These are phyloP conservation scores for Hylaeus anthracinus DNA, from an alignment of 1,140 invertebrate genomes.

Conservation along the genomic window DNA sequence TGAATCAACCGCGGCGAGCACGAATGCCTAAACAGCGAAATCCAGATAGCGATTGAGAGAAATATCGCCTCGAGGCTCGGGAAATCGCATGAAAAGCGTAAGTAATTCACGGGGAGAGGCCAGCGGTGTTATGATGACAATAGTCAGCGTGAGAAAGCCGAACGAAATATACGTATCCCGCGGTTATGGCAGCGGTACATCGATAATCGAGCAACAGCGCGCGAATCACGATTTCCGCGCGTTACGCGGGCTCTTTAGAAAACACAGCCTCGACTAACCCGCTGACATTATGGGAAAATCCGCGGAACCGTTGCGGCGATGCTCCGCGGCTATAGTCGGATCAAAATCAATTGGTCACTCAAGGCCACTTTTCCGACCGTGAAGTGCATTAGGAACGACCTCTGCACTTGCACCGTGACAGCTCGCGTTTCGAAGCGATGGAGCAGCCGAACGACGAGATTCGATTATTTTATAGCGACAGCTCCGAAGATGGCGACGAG, in stretches of 20 bases:
- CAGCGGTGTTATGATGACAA: conserved; percentile 18
- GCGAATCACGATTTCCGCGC: conserved; percentile 46
- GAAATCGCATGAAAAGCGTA: conserved; percentile 14
- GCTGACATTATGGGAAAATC: conserved; percentile 58
- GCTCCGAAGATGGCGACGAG: no score
- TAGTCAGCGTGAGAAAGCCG: conserved; percentile 24
- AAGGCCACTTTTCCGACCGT: not conserved
- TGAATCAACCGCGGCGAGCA: not conserved
- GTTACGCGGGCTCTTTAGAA: conserved; percentile 11
- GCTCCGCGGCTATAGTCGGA: not conserved
- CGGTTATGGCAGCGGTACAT: conserved; percentile 2
- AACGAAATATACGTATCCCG: not conserved
- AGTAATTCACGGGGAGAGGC: not conserved
- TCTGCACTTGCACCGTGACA: no score
- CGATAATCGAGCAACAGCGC: conserved; percentile 15
- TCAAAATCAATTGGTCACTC: no score
- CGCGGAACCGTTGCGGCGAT: conserved; percentile 6
- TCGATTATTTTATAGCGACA: no score
- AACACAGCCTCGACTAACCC: conserved; percentile 48
- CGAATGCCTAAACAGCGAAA: not conserved
- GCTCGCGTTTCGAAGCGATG: no score
- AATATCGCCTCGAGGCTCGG: not conserved
- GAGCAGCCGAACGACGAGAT: no score
- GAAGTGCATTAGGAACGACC: not conserved
- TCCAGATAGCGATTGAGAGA: conserved; percentile 15